Percentiles rank a stretch among this genome's conserved stretches.
phyloP scores from a whole-genome alignment of 2,113 vertebrate species.

The Ceyx melanurus region DNA sequence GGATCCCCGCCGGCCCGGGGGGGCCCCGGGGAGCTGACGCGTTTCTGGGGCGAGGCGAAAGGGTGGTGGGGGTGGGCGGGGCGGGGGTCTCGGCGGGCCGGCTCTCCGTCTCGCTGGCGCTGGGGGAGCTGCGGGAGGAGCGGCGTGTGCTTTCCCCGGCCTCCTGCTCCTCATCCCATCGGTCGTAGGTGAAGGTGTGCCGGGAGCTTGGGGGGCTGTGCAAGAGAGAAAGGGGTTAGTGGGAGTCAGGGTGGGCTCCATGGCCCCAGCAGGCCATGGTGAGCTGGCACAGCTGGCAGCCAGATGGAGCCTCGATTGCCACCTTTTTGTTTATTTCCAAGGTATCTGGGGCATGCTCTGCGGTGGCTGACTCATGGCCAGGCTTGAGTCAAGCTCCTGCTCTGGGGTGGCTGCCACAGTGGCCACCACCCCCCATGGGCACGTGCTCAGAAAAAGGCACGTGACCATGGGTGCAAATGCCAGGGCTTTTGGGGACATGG shows the following conservation, averaged over 20 bases:
- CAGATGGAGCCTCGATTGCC: neutral
- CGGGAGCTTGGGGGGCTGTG: conserved; percentile 83
- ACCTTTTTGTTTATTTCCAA: neutral
- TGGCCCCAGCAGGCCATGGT: fast-evolving
- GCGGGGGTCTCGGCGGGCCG: conserved; percentile 73
- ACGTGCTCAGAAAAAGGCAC: fast-evolving
- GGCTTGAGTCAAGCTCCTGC: neutral
- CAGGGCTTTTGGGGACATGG: fast-evolving
- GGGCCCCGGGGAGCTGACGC: too few relatives aligned
- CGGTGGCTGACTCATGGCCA: neutral
- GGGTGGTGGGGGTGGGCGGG: conserved; percentile 57
- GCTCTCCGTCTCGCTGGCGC: conserved; percentile 81
- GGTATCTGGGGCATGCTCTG: neutral
- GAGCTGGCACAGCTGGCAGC: neutral
- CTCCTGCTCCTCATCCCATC: conserved; percentile 87
- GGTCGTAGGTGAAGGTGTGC: conserved; percentile 77
- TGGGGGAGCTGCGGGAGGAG: conserved; percentile 77
- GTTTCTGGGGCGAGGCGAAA: too few relatives aligned
- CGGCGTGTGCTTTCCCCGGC: conserved; percentile 65
- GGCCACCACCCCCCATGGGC: neutral
- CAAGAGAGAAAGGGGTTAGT: neutral
- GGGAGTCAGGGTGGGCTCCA: neutral
- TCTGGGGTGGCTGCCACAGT: neutral
- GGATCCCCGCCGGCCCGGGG: too few relatives aligned
- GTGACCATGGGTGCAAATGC: fast-evolving